Percentiles rank a stretch among this genome's conserved stretches.
Evolutionary conservation across 2,888 invertebrate genomes (phyloP).

Genomic region (Lithosia quadra): DNA sequence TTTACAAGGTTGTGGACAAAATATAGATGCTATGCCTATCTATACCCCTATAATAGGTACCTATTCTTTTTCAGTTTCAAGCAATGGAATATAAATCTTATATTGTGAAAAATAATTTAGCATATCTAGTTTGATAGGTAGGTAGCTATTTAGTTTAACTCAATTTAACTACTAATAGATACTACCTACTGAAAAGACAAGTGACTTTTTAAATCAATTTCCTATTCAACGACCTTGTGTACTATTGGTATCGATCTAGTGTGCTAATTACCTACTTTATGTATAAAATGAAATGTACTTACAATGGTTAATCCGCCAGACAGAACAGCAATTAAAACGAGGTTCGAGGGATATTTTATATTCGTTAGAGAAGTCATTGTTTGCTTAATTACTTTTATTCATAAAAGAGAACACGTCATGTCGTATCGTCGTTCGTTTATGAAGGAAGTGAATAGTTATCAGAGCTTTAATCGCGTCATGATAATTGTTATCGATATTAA

Average conservation of each 20-base stretch:
- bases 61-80: not conserved
- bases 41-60: too few relatives aligned
- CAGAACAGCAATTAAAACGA: slow-evolving; percentile 58
- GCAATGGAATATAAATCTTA: not conserved
- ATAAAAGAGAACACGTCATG: slow-evolving; percentile 61
- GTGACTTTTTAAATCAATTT: not conserved
- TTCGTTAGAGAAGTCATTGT: slow-evolving; percentile 51
- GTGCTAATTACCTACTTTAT: not conserved
- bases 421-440: slow-evolving; percentile 58
- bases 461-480: slow-evolving; percentile 69
- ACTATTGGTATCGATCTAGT: not conserved
- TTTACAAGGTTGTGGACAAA: not conserved
- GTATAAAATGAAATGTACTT: slow-evolving; percentile 51
- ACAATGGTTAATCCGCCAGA: slow-evolving; percentile 67
- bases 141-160: too few relatives aligned
- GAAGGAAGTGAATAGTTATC: slow-evolving; percentile 67
- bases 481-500: slow-evolving; percentile 81
- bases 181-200: too few relatives aligned
- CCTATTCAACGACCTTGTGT: not conserved
- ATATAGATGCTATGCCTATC: too few relatives aligned
- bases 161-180: too few relatives aligned
- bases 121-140: slow-evolving; percentile 13
- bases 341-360: slow-evolving; percentile 45
- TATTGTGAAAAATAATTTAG: slow-evolving; percentile 16
- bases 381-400: slow-evolving; percentile 35